Evolutionary conservation across 2,113 vertebrate species (phyloP), one percentile per base, ranked within the genome.

Genomic region (Cyphotilapia sp.): DNA sequence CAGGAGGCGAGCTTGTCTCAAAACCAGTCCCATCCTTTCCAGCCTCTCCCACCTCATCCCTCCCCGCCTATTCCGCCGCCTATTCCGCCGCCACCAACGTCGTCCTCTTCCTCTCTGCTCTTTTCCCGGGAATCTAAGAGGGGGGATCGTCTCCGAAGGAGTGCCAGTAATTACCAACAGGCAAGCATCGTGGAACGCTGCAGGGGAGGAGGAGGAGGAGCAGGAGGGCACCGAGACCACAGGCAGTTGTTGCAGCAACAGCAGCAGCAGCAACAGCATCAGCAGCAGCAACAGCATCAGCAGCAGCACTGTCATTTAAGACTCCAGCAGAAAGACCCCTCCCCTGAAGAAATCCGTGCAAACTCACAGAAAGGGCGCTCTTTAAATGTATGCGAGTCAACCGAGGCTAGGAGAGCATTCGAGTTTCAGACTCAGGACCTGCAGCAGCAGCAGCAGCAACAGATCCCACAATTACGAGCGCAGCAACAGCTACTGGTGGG

Each of bases 171-270:
- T 95, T 93, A 94, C 94, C 95, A 94, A 92, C 95, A 94, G 94
- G 92, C 93, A 49, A 95, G 92, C 92, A 95, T 92, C 93, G 94
- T 95, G 94, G 93, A 95, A 88, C 92, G 89, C 94, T 94, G 95
- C 95, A 94, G 94, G 93, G 95, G 94, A 92, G 95, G 94, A 95
- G 95, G 94, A 95, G 95, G 94, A 95, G 93, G 93, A 94, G 94
- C 93, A 92, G 94, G 91, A 91, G 95, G 93, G 94, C 94, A 95
- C 86, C 93, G 90, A 94, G 95, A 95, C 95, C 96, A 94, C 92
- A 93, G 88, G 93, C 95, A 95, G 94, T 82, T 94, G 96, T 94
- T 94, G 95, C 94, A 95, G 86, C 95, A 94, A 31, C 93, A 92
- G 87, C 93, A 94, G 42, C 93, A 94, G 40, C 69, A 94, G 69